Evolutionary conservation across 1,140 invertebrate species (phyloP).

Genomic region (Papilio helenus): DNA sequence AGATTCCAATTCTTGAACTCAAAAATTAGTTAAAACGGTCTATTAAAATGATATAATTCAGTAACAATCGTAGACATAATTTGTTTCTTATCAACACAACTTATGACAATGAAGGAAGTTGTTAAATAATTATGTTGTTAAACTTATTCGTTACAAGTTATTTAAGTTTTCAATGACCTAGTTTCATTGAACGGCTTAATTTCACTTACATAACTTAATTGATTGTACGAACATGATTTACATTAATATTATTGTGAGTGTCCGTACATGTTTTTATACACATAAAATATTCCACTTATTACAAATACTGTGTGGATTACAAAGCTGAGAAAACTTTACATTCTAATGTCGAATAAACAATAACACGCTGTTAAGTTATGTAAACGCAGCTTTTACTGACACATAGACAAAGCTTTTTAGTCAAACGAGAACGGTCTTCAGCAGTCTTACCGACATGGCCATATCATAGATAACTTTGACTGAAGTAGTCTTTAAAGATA

Average conservation of each 20-base stretch:
- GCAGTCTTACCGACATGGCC: no score
- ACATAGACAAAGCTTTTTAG: not conserved
- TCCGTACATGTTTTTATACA: no score
- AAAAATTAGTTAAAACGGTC: not conserved
- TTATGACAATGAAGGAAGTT: not conserved
- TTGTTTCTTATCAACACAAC: not conserved
- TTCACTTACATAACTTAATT: constrained; percentile 19
- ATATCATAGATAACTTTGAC: no score
- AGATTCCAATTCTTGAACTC: no score
- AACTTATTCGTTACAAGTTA: not conserved
- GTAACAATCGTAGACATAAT: not conserved
- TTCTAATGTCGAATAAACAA: not conserved
- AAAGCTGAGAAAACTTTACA: no score
- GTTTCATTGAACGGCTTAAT: constrained; percentile 23
- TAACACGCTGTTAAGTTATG: not conserved
- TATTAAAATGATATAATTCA: not conserved
- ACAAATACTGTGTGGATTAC: no score
- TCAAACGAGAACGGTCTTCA: not conserved
- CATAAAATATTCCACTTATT: no score
- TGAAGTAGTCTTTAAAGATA: not conserved
- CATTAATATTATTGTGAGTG: not conserved
- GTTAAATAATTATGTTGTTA: not conserved
- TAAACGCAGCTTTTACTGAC: not conserved
- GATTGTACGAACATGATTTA: not conserved
- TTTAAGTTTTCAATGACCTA: constrained; percentile 17